A percentile compares a stretch with the other conserved stretches of the same genome.
Conservation (phyloP, 1,140 invertebrate species). For the Aphelenchoides besseyi region DNA sequence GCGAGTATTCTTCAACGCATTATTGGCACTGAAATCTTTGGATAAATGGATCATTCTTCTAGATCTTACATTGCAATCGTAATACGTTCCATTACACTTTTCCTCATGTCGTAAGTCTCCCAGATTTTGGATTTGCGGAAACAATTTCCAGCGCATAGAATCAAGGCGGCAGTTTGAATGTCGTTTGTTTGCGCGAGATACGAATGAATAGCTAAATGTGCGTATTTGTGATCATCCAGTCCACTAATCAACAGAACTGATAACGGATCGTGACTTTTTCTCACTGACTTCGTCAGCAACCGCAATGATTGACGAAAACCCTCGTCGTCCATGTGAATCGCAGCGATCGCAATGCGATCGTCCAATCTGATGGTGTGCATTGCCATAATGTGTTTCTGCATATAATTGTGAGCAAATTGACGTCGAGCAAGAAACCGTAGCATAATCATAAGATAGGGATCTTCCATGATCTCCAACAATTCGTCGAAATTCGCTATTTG, state of each 20-base stretch:
- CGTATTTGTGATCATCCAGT: slow-evolving; percentile 40
- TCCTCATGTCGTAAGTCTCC: slow-evolving; percentile 32
- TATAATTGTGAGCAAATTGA: slow-evolving; percentile 39
- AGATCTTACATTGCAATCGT: slow-evolving; percentile 34
- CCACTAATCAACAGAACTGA: slow-evolving; percentile 42
- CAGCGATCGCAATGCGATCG: slow-evolving; percentile 45
- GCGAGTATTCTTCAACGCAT: slow-evolving; percentile 28
- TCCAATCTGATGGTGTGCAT: slow-evolving; percentile 32
- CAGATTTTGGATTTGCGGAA: slow-evolving; percentile 31
- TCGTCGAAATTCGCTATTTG: slow-evolving; percentile 1
- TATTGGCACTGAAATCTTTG: slow-evolving; percentile 31
- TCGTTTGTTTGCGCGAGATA: slow-evolving; percentile 40
- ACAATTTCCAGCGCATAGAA: slow-evolving; percentile 39
- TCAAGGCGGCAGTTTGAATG: slow-evolving; percentile 35
- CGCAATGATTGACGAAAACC: slow-evolving; percentile 27
- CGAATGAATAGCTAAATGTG: slow-evolving; percentile 31
- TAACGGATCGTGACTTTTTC: slow-evolving; percentile 17
- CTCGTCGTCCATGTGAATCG: slow-evolving; percentile 51
- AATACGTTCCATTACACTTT: slow-evolving; percentile 29
- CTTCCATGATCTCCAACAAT: neutral
- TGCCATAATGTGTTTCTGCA: slow-evolving; percentile 45
- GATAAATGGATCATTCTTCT: slow-evolving; percentile 23
- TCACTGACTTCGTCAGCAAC: slow-evolving; percentile 22
- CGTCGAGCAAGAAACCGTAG: slow-evolving; percentile 39
- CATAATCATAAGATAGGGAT: slow-evolving; percentile 14